These are phyloP conservation scores for Arion vulgaris DNA, from an alignment of 1,140 invertebrate species.

Conservation along the genomic window DNA sequence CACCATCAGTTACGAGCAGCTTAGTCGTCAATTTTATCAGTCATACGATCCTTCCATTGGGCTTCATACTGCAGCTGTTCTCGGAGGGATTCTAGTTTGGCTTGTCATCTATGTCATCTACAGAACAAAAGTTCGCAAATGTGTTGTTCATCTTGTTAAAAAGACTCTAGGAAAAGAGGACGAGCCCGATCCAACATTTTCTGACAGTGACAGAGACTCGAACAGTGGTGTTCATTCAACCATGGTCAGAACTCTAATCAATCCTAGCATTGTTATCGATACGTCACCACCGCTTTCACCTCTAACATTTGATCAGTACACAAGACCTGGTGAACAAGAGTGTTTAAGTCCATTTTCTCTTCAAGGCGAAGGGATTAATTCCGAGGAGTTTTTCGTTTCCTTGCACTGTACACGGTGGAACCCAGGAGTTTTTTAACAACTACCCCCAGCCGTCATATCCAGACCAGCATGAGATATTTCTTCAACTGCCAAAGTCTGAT, in stretches of 20 bases:
- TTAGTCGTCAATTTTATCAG: conserved; percentile 49
- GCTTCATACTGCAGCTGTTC: conserved; percentile 56
- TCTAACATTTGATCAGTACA: conserved; percentile 2
- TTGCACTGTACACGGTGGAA: neutral
- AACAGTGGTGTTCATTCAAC: neutral
- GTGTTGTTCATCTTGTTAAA: conserved; percentile 29
- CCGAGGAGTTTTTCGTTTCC: conserved; percentile 31
- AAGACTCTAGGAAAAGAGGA: neutral
- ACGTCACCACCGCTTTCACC: conserved; percentile 18
- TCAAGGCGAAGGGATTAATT: neutral
- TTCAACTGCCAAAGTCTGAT: conserved; percentile 29
- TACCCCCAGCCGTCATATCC: neutral
- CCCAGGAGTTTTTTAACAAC: neutral
- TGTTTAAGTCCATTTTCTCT: conserved; percentile 20
- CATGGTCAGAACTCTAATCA: conserved; percentile 20
- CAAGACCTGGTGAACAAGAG: neutral
- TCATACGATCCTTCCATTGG: conserved; percentile 58
- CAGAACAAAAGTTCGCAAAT: conserved; percentile 55
- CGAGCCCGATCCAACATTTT: neutral
- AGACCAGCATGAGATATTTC: neutral
- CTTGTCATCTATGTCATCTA: conserved; percentile 58
- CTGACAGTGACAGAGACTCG: conserved; percentile 13
- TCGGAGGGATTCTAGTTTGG: conserved; percentile 57
- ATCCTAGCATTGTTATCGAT: conserved; percentile 37
- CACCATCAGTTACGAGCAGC: conserved; percentile 21